Conservation (phyloP, 2,797 vertebrate species). For the Crenichthys baileyi region DNA sequence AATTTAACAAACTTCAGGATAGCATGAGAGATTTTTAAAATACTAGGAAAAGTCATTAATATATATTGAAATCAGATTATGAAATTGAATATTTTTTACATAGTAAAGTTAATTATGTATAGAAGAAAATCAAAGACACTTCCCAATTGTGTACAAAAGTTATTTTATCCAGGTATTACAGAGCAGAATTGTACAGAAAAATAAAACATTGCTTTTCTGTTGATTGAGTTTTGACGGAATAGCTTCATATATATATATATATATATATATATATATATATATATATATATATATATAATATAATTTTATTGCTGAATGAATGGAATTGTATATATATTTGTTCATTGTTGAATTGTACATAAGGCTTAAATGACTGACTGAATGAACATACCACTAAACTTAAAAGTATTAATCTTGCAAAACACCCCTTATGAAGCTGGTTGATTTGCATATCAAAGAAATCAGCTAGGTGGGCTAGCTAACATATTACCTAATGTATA, state of each 20-base stretch:
- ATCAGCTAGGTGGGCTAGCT: not conserved
- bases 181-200: not conserved
- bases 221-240: not conserved
- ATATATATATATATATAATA: no score
- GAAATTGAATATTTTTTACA: no score
- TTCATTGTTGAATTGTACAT: no score
- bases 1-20: not conserved
- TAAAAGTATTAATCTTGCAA: not conserved
- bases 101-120: no score
- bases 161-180: not conserved
- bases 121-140: no score
- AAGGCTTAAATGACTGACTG: no score
- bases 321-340: no score
- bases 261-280: no score
- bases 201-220: not conserved
- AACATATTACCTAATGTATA: not conserved
- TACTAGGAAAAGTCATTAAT: not conserved
- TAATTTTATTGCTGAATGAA: no score
- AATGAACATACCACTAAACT: no score
- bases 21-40: not conserved
- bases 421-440: not conserved
- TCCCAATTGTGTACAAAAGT: no score
- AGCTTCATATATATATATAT: not conserved
- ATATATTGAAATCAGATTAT: no score
- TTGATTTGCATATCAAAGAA: not conserved